A percentile compares a stretch with the other conserved stretches of the same genome.
Conservation (phyloP, 2,888 invertebrate genomes). For the Polymixis lichenea region DNA sequence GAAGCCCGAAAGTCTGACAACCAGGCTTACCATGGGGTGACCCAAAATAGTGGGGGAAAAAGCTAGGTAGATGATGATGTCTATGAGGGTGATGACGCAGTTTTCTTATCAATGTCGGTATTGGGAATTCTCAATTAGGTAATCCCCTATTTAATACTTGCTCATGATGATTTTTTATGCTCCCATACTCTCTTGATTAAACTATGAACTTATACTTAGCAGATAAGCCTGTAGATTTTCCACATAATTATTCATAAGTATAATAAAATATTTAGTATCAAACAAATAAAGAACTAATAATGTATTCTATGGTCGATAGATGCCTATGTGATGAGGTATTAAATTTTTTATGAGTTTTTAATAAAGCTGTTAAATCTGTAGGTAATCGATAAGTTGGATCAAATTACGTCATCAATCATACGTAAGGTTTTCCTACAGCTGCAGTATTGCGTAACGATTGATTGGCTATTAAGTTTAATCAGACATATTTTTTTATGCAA, state of each 20-base stretch:
- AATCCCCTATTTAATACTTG: too few relatives aligned
- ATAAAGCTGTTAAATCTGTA: slow-evolving; percentile 65
- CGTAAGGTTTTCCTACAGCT: slow-evolving; percentile 14
- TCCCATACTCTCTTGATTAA: neutral
- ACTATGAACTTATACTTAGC: neutral
- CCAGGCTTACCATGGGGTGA: too few relatives aligned
- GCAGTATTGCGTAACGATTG: slow-evolving; percentile 10
- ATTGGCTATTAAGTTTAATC: neutral
- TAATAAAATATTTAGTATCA: slow-evolving; percentile 58
- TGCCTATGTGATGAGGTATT: slow-evolving; percentile 54
- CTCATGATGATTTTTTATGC: neutral
- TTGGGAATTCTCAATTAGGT: too few relatives aligned
- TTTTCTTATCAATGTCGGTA: neutral
- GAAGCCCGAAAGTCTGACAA: too few relatives aligned
- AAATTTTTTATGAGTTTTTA: slow-evolving; percentile 64
- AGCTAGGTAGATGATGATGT: neutral
- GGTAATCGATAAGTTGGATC: slow-evolving; percentile 27
- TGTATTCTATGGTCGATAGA: slow-evolving; percentile 57
- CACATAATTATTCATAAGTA: slow-evolving; percentile 62
- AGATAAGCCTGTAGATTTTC: slow-evolving; percentile 8
- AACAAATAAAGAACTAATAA: slow-evolving; percentile 55
- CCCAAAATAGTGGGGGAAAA: too few relatives aligned
- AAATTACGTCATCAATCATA: slow-evolving; percentile 51
- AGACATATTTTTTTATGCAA: neutral
- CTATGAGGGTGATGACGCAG: neutral